Conservation (phyloP, 2,113 vertebrate genomes). For the Nycticorax nycticorax region DNA sequence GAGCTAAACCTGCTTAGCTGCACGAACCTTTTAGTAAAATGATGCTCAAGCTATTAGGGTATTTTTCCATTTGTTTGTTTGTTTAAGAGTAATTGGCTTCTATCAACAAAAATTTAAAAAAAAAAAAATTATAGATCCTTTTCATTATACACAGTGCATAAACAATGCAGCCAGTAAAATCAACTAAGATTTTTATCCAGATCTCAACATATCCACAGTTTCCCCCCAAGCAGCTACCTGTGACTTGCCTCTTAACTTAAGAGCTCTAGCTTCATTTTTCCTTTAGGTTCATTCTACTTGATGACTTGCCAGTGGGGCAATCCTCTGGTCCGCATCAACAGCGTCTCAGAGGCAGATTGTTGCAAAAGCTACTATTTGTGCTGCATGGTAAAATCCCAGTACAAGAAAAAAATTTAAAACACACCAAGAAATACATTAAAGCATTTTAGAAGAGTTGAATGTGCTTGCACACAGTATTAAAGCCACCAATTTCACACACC, state of each 20-base stretch:
- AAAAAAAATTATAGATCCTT: not conserved
- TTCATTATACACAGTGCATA: not conserved
- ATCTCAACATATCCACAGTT: not conserved
- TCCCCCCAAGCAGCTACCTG: not conserved
- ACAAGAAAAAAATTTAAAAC: not conserved
- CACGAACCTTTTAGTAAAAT: conserved; percentile 58
- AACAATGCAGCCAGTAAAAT: not conserved
- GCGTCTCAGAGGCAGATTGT: not conserved
- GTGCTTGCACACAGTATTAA: not conserved
- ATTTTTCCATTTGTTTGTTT: not conserved
- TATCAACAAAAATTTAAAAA: not conserved
- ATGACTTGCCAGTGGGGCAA: not conserved
- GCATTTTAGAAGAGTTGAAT: not conserved
- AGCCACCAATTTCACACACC: not conserved
- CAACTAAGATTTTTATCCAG: not conserved
- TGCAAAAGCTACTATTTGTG: not conserved
- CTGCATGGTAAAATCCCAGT: not conserved
- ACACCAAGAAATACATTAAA: not conserved
- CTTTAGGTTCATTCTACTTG: not conserved
- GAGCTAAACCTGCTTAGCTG: conserved; percentile 66
- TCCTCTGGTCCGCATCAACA: not conserved
- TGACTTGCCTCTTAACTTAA: not conserved
- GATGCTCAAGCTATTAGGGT: not conserved
- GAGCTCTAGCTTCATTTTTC: not conserved
- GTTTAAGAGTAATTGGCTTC: not conserved